phyloP scores from a whole-genome alignment of 2,888 invertebrate species.

The Maniola hyperantus region DNA sequence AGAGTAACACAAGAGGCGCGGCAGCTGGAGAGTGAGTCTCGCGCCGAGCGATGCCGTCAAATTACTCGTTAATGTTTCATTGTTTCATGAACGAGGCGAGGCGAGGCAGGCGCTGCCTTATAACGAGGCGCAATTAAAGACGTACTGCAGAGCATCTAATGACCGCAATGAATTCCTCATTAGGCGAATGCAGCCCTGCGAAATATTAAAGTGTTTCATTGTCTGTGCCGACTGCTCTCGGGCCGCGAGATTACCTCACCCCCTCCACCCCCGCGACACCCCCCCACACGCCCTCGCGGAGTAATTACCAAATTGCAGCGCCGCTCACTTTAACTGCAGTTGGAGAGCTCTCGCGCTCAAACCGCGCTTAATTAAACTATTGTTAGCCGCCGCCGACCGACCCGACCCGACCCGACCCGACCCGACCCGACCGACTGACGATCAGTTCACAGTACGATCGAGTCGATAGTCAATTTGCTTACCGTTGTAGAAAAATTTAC shows the following conservation, averaged over 20 bases:
- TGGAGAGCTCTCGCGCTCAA: slow-evolving; percentile 50
- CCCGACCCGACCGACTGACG: neutral
- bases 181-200: slow-evolving; percentile 40
- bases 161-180: slow-evolving; percentile 45
- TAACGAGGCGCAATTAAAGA: slow-evolving; percentile 39
- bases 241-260: slow-evolving; percentile 45
- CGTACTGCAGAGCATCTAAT: slow-evolving; percentile 39
- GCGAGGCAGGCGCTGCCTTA: slow-evolving; percentile 26
- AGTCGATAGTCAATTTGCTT: too few species aligned
- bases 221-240: slow-evolving; percentile 43
- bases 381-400: slow-evolving; percentile 44
- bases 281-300: slow-evolving; percentile 29
- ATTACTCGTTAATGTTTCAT: neutral
- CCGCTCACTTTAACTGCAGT: slow-evolving; percentile 51
- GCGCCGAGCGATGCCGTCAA: too few species aligned
- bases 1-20: neutral
- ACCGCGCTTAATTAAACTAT: slow-evolving; percentile 61
- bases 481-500: neutral
- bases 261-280: slow-evolving; percentile 26
- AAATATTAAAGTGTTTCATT: slow-evolving; percentile 43
- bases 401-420: slow-evolving; percentile 10
- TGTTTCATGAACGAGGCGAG: slow-evolving; percentile 25
- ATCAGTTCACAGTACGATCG: too few species aligned
- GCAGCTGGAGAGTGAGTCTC: neutral
- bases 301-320: slow-evolving; percentile 58